A percentile compares a stretch with the other conserved stretches of the same genome.
Evolutionary conservation across 2,113 vertebrate genomes (phyloP).

Genomic region (Sinocyclocheilus grahami): DNA sequence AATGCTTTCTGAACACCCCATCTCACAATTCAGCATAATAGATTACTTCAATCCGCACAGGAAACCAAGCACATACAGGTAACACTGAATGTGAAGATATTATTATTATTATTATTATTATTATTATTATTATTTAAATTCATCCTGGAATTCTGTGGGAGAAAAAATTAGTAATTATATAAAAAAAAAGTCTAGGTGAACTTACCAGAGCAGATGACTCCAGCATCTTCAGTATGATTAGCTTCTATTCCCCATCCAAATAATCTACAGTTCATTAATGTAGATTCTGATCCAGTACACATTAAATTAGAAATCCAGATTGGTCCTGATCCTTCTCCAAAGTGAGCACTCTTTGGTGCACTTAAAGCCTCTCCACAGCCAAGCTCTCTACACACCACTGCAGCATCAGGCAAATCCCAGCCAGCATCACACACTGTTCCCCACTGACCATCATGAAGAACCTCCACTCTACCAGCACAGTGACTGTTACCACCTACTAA

Average conservation of each 20-base stretch:
- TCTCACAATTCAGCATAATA: no score
- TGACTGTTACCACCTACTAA: background rate
- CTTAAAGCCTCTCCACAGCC: background rate
- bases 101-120: no score
- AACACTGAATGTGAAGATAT: no score
- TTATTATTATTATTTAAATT: no score
- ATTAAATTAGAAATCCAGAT: background rate
- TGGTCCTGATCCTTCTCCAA: background rate
- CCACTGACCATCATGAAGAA: no score
- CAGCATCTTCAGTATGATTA: slow-evolving; percentile 20
- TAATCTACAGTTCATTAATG: background rate
- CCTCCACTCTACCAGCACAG: no score
- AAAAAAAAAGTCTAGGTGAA: no score
- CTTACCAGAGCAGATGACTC: slow-evolving; percentile 46
- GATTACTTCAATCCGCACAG: no score
- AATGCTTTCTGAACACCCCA: no score
- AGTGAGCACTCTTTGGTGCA: background rate
- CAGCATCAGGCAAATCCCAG: background rate
- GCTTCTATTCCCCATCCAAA: background rate
- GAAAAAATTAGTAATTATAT: background rate
- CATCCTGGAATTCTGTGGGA: no score
- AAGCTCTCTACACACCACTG: background rate
- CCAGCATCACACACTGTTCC: background rate
- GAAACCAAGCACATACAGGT: no score
- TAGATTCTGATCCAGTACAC: background rate